These are phyloP conservation scores for Pituophis catenifer DNA, from an alignment of 2,113 vertebrate genomes.

Conservation along the genomic window DNA sequence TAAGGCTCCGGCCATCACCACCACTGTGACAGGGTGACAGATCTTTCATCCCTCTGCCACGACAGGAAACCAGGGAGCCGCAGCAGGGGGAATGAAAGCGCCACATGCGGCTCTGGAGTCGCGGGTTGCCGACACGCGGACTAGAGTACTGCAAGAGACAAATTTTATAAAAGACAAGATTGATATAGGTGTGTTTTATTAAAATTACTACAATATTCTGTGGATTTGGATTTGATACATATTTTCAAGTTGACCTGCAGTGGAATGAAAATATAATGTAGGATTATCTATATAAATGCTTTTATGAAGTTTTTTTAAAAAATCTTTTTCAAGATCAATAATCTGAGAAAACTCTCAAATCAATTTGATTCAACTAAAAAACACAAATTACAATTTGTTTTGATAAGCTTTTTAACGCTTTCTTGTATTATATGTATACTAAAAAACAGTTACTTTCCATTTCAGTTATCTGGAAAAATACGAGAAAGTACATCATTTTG, in stretches of 20 bases:
- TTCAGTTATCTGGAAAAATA: constrained; percentile 98
- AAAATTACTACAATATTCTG: not conserved
- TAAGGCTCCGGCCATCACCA: no score
- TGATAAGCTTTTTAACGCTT: not conserved
- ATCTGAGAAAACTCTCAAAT: not conserved
- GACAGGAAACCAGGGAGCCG: no score
- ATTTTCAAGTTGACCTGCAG: not conserved
- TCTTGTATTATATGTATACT: constrained; percentile 9
- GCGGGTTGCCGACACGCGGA: not conserved
- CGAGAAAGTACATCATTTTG: constrained; percentile 99
- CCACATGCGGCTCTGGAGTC: no score
- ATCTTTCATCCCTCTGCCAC: no score
- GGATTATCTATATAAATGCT: not conserved
- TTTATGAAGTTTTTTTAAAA: not conserved
- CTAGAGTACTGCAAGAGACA: not conserved
- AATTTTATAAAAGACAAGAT: not conserved
- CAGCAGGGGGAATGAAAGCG: no score
- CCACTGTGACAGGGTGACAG: no score
- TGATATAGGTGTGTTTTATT: not conserved
- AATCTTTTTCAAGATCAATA: not conserved
- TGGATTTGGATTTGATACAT: not conserved
- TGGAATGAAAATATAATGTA: not conserved
- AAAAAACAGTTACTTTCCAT: constrained; percentile 44
- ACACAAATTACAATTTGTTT: not conserved
- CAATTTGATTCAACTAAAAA: not conserved